Evolutionary conservation across 1,140 invertebrate species (phyloP).

Genomic region (Araneus ventricosus): DNA sequence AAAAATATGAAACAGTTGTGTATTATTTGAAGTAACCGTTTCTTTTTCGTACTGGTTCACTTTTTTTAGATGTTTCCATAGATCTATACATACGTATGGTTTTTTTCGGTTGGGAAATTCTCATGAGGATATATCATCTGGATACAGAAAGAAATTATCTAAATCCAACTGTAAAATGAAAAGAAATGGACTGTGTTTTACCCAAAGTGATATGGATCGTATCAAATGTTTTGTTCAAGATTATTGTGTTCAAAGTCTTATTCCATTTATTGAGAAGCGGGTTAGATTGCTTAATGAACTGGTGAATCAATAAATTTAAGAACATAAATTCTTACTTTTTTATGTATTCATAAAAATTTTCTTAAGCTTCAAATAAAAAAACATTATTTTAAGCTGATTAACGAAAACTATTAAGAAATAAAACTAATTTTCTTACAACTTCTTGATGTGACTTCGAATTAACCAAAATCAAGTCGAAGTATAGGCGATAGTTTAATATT

Average conservation of each 20-base stretch:
- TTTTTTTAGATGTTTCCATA: too few species aligned
- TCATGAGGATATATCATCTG: constrained; percentile 49
- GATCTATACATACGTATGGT: not conserved
- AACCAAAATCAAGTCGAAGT: too few species aligned
- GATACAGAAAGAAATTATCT: constrained; percentile 24
- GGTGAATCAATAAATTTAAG: constrained; percentile 80
- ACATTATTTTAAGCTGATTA: too few species aligned
- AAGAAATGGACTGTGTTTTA: constrained; percentile 86
- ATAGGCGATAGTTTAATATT: too few species aligned
- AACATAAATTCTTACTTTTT: not conserved
- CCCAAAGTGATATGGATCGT: constrained; percentile 90
- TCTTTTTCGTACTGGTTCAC: too few species aligned
- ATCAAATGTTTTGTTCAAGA: constrained; percentile 92
- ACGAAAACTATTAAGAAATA: too few species aligned
- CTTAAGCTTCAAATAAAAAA: too few species aligned
- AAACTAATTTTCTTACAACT: too few species aligned
- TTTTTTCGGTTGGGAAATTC: constrained; percentile 29
- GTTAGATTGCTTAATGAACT: constrained; percentile 91
- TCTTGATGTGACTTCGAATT: too few species aligned
- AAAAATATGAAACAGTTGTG: not conserved
- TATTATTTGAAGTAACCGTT: not conserved
- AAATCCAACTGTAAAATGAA: constrained; percentile 49
- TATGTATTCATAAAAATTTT: constrained; percentile 48
- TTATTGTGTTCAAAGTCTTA: constrained; percentile 90
- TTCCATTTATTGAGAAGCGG: constrained; percentile 94